Conservation (phyloP, 2,888 invertebrate genomes). For the Gari tellinella region DNA sequence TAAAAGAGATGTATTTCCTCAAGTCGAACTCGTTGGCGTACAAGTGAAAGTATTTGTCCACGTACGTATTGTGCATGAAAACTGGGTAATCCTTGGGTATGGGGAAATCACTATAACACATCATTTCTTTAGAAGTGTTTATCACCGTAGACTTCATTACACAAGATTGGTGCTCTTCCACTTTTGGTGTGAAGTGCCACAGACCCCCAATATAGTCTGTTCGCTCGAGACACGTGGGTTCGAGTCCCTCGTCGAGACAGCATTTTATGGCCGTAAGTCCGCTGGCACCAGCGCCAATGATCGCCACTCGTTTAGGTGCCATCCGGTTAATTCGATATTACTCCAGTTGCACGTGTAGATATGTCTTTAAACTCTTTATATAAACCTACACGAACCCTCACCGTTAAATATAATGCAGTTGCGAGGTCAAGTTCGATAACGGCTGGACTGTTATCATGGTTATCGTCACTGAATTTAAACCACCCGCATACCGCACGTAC, state of each 20-base stretch:
- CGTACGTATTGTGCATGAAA: constrained; percentile 82
- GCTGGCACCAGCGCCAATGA: constrained; percentile 79
- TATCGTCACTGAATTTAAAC: no score
- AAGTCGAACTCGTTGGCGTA: constrained; percentile 81
- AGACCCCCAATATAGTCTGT: constrained; percentile 76
- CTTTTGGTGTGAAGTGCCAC: constrained; percentile 72
- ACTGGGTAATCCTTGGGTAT: constrained; percentile 79
- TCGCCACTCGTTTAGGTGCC: constrained; percentile 56
- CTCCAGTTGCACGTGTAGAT: no score
- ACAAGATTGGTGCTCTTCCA: constrained; percentile 64
- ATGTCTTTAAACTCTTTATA: no score
- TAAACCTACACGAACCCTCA: no score
- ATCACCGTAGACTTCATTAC: constrained; percentile 81
- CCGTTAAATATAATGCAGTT: no score
- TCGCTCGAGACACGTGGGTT: constrained; percentile 79
- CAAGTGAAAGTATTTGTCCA: constrained; percentile 79
- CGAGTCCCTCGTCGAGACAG: constrained; percentile 77
- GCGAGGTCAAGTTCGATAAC: no score
- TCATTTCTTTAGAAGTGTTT: constrained; percentile 82
- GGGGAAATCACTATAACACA: constrained; percentile 83
- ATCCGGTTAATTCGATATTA: not conserved
- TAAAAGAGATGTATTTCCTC: constrained; percentile 75
- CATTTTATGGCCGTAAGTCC: constrained; percentile 79
- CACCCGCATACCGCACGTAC: no score
- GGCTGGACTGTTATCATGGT: no score